These are phyloP conservation scores for Eustalomyia histrio DNA, from an alignment of 2,888 invertebrate genomes.

Conservation along the genomic window DNA sequence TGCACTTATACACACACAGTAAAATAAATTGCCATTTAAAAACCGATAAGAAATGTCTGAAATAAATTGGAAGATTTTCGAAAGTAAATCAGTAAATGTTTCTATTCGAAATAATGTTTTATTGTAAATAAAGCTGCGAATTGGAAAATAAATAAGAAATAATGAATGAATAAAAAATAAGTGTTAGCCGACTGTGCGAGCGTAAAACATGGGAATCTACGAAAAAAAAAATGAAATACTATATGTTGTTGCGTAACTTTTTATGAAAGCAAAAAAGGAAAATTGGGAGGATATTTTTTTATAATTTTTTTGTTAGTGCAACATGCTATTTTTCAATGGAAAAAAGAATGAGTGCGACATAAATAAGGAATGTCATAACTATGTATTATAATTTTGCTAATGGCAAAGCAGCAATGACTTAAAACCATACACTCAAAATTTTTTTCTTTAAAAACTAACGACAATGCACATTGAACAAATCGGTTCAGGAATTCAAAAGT, in stretches of 20 bases:
- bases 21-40: too few relatives aligned
- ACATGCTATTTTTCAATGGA: neutral
- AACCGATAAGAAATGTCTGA: too few relatives aligned
- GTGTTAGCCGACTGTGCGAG: neutral
- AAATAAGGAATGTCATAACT: neutral
- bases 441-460: too few relatives aligned
- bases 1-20: neutral
- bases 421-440: too few relatives aligned
- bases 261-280: neutral
- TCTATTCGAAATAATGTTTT: too few relatives aligned
- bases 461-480: too few relatives aligned
- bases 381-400: neutral
- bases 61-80: too few relatives aligned
- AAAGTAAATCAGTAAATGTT: too few relatives aligned
- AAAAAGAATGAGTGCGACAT: neutral
- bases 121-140: too few relatives aligned
- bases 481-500: too few relatives aligned
- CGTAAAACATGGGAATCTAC: neutral
- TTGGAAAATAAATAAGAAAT: too few relatives aligned
- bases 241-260: constrained; percentile 1
- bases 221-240: neutral
- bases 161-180: neutral
- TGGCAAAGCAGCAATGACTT: neutral
- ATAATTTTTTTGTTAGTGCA: constrained; percentile 4
- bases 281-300: constrained; percentile 16